A percentile compares a stretch with the other conserved stretches of the same genome.
Conservation (phyloP, 2,797 vertebrate species). For the Pempheris klunzingeri region DNA sequence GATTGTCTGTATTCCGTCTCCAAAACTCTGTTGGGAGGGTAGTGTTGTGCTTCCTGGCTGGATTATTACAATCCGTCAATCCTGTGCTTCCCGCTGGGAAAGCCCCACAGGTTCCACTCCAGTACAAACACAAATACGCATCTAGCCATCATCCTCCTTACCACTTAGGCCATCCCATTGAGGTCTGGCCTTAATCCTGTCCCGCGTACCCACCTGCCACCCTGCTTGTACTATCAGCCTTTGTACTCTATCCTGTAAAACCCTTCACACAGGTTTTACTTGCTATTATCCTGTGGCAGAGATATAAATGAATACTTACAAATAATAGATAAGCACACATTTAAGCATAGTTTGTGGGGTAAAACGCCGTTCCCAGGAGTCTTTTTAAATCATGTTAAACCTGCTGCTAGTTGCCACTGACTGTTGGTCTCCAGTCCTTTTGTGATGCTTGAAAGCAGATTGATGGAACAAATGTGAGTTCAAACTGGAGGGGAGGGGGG, state of each 20-base stretch:
- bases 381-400: conserved; percentile 25
- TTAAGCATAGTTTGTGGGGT: conserved; percentile 3
- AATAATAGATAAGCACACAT: conserved; percentile 12
- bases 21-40: conserved; percentile 47
- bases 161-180: conserved; percentile 58
- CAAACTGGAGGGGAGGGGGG: conserved; percentile 25
- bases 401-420: conserved; percentile 32
- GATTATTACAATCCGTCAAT: conserved; percentile 75
- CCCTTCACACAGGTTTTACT: background rate
- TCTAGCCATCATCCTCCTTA: conserved; percentile 70
- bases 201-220: conserved; percentile 64
- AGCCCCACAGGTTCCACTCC: conserved; percentile 64
- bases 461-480: conserved; percentile 65
- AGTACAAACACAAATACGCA: conserved; percentile 69
- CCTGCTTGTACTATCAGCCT: conserved; percentile 51
- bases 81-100: conserved; percentile 66
- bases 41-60: conserved; percentile 60
- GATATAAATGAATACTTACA: conserved; percentile 3
- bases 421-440: conserved; percentile 23
- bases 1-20: conserved; percentile 45
- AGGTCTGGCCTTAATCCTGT: conserved; percentile 79
- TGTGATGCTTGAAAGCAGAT: conserved; percentile 57
- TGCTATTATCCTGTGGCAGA: conserved; percentile 2
- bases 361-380: background rate
- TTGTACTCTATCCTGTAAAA: conserved; percentile 33